These are phyloP conservation scores for Phytoseiulus persimilis DNA, from an alignment of 2,888 invertebrate genomes.

Conservation along the genomic window DNA sequence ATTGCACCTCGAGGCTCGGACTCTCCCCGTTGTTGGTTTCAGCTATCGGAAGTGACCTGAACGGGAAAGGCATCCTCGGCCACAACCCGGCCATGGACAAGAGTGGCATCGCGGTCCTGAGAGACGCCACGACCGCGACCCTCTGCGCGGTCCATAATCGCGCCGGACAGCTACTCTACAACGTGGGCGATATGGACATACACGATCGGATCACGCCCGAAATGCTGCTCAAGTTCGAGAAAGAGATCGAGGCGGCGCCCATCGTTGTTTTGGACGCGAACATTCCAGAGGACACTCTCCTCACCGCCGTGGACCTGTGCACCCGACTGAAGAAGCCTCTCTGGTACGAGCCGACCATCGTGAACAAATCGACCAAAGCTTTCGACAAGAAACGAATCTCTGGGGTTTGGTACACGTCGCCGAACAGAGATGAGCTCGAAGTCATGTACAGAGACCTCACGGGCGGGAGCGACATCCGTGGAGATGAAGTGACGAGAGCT, in stretches of 20 bases:
- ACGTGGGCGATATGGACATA: conserved; percentile 75
- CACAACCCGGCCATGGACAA: conserved; percentile 49
- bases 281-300: conserved; percentile 61
- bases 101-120: conserved; percentile 48
- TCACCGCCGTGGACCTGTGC: conserved; percentile 59
- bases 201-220: conserved; percentile 63
- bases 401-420: conserved; percentile 59
- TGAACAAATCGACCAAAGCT: conserved; percentile 65
- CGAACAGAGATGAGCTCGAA: conserved; percentile 68
- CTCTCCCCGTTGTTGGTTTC: conserved; percentile 62
- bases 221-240: conserved; percentile 58
- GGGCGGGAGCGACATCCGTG: not conserved
- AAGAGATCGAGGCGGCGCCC: conserved; percentile 59
- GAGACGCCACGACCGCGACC: conserved; percentile 59
- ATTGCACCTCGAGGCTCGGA: conserved; percentile 68
- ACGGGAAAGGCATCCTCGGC: conserved; percentile 48
- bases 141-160: conserved; percentile 67
- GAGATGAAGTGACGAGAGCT: conserved; percentile 12
- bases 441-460: conserved; percentile 56
- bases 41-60: conserved; percentile 64
- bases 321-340: conserved; percentile 60
- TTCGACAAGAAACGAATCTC: conserved; percentile 55
- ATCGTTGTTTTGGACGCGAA: conserved; percentile 79
- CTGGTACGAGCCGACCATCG: conserved; percentile 73
- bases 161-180: conserved; percentile 67